Base-by-base conservation (phyloP, 2,797 vertebrate species). In the Molossus molossus region DNA sequence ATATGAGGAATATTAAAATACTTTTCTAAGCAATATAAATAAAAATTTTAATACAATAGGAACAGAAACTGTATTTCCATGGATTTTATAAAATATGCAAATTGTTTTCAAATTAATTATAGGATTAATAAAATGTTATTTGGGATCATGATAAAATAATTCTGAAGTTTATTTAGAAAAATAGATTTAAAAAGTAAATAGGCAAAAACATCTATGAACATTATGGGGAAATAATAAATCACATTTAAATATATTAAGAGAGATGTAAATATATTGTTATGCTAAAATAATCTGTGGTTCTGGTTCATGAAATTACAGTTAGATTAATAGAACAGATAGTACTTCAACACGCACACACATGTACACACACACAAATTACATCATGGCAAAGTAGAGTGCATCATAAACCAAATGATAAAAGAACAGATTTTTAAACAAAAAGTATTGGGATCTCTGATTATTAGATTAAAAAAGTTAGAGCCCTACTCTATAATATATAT, bases 81-180 rank as follows among this genome's bases (percentile, higher is more conserved):
- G 6, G 50, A 92, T 93, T 95, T 93, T 72, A 9, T 72, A 87
- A 96, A 95, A 86, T 88, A 89, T 82, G 14, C 13, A 94, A 48
- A 86, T 86, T 82, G 2, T 69, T 97, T 86, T 37, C 75, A 95
- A 85, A 95, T 85, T 93, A 95, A 94, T 93, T 84, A 93, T 60
- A 90, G 9, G 0, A 85, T 79, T 92, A 95, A 94, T 94, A 94
- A 88, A 82, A 80, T 94, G 23, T 75, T 94, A 86, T 86, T 96
- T 57, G 58, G 9, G 13, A 82, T 91, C 55, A 77, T 69, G 10
- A 72, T 92, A 58, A 96, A 95, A 96, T 87, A 94, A 91, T 95
- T 91, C 21, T 84, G 76, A 93, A 87, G 77, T 90, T 89, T 15
- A 93, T 80, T 57, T 81, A 20, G 10, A 88, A 86, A 69, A 70